These are phyloP conservation scores for Cyanistes caeruleus DNA, from an alignment of 2,113 vertebrate species.

Conservation along the genomic window DNA sequence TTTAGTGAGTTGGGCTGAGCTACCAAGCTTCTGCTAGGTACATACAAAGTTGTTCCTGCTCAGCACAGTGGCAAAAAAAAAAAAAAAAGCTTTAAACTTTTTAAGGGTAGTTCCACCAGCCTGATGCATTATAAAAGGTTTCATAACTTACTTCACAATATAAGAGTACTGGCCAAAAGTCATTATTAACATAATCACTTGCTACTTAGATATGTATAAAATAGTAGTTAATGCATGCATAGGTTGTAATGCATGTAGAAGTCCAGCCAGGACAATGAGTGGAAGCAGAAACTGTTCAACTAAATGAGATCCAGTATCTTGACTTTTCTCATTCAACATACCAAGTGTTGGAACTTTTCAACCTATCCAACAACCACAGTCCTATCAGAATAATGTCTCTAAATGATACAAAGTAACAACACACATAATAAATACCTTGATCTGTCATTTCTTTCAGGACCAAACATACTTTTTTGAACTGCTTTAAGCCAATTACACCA, in stretches of 20 bases:
- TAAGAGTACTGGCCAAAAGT: background rate
- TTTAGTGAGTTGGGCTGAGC: background rate
- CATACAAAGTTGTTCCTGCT: background rate
- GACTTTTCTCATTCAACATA: background rate
- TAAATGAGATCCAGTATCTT: background rate
- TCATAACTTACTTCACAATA: background rate
- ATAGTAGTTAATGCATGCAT: background rate
- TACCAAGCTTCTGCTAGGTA: background rate
- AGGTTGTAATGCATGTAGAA: background rate
- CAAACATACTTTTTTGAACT: background rate
- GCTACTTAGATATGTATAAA: background rate
- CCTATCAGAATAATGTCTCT: background rate
- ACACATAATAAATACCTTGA: background rate
- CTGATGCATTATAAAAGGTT: background rate
- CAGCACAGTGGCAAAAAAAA: background rate
- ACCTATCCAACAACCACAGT: background rate
- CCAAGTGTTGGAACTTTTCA: background rate
- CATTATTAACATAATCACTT: background rate
- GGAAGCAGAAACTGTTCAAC: background rate
- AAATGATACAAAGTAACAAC: background rate
- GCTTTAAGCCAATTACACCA: background rate
- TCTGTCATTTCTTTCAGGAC: background rate
- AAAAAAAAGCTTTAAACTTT: background rate
- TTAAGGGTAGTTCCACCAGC: background rate
- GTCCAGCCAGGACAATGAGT: background rate